Evolutionary conservation across 2,113 vertebrate genomes (phyloP).

Genomic region (Indri indri): DNA sequence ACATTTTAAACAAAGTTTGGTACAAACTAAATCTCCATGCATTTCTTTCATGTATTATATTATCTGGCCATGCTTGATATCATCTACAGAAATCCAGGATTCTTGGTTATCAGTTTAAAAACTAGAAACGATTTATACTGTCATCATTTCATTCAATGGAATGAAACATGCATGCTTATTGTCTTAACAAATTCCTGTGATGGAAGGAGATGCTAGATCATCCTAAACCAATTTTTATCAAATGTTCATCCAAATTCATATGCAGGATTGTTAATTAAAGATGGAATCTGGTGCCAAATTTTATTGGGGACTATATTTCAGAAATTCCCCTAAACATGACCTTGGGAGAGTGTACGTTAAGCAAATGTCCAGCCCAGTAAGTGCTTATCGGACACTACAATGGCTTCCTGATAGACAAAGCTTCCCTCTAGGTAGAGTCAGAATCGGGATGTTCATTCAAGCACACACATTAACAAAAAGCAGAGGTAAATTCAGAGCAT

Average conservation of each 20-base stretch:
- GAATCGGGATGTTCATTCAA: background rate
- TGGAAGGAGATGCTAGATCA: background rate
- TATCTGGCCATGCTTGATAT: background rate
- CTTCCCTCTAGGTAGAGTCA: background rate
- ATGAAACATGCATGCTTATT: background rate
- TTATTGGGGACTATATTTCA: background rate
- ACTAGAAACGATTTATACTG: background rate
- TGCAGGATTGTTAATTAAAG: background rate
- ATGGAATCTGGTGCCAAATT: background rate
- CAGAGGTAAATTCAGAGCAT: background rate
- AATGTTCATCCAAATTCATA: background rate
- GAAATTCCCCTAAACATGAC: background rate
- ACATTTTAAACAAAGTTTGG: background rate
- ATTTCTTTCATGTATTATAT: background rate
- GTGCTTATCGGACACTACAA: background rate
- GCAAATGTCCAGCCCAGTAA: background rate
- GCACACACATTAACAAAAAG: background rate
- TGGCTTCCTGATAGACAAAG: background rate
- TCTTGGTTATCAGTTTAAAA: background rate
- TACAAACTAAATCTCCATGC: background rate
- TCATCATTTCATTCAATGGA: background rate
- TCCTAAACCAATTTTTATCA: background rate
- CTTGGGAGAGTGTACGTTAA: background rate
- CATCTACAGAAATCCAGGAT: background rate
- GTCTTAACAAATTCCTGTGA: background rate